A percentile compares a stretch with the other conserved stretches of the same genome.
phyloP scores from a whole-genome alignment of 2,888 invertebrate species.

The Pasiphila rectangulata region DNA sequence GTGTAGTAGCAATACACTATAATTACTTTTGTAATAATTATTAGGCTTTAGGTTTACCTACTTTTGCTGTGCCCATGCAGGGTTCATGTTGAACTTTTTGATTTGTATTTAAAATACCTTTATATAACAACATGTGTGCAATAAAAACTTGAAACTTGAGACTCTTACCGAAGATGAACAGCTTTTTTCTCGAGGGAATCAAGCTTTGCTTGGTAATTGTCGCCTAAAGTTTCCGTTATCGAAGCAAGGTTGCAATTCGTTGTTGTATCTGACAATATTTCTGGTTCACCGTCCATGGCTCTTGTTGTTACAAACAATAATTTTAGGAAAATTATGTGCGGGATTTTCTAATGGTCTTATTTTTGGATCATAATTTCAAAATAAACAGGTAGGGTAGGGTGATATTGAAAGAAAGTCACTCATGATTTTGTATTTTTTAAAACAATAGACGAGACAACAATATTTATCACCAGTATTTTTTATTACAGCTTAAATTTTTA shows the following conservation, averaged over 20 bases:
- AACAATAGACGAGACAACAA: constrained; percentile 7
- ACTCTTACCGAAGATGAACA: constrained; percentile 59
- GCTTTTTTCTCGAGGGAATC: constrained; percentile 75
- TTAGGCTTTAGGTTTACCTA: too few species aligned
- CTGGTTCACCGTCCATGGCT: constrained; percentile 69
- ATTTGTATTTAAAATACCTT: too few species aligned
- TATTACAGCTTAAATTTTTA: too few species aligned
- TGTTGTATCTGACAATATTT: constrained; percentile 62
- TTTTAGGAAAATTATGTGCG: constrained; percentile 25
- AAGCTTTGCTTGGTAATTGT: constrained; percentile 64
- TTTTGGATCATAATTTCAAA: constrained; percentile 49
- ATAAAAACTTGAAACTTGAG: neutral
- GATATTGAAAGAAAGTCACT: constrained; percentile 30
- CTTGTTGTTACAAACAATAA: constrained; percentile 28
- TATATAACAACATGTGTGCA: too few species aligned
- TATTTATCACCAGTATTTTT: neutral
- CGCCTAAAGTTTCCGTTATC: constrained; percentile 61
- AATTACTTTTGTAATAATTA: too few species aligned
- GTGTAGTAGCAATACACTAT: too few species aligned
- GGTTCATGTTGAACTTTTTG: too few species aligned
- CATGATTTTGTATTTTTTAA: constrained; percentile 5
- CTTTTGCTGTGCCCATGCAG: too few species aligned
- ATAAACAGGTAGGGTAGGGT: constrained; percentile 26
- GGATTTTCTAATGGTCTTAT: constrained; percentile 40
- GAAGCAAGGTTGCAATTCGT: constrained; percentile 63